Base-by-base conservation (phyloP, 2,797 vertebrate genomes). In the Myotis findleyi region DNA sequence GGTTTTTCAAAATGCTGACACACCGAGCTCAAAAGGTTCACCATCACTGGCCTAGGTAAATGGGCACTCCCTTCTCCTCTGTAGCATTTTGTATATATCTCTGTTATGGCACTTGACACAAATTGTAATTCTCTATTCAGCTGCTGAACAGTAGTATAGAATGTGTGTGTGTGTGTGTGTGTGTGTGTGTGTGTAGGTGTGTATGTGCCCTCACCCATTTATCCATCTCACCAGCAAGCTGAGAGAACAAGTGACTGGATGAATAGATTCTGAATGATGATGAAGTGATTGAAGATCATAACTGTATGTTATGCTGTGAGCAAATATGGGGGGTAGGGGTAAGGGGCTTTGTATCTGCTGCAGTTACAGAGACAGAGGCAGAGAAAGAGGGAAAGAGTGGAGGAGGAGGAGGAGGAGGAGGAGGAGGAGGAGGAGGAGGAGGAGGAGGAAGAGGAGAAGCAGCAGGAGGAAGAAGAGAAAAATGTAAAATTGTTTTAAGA, bases 71-170 rank as follows among this genome's bases (percentile, higher is more conserved):
- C 21, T 33, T 83, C 21, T 18, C 17, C 73, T 69, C 80, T 25
- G 30, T 2, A 86, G 20, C 17, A 30, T 64, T 82, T 76, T 80
- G 25, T 53, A 62, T 25, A 47, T 17, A 66, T 10, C 8, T 89
- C 44, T 69, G 12, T 27, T 21, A 38, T 8, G 11, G 33, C 21
- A 69, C 68, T 36, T 41, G 59, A 76, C 36, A 75, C 21, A 69
- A 53, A 55, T 25, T 64, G 6, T 21, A 47, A 82, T n/a, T 51
- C 14, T 85, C 49, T 38, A 23, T 92, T 89, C 51, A 86, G 80
- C 44, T 47, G 8, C 25, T 83, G 20, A n/a, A 47, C 23, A 55
- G 23, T 13, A 89, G 30, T n/a, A 41, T 30, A 86, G 30, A 76
- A 75, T 75, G 20, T 23, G 11, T 68, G 20, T 51, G 81, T 41